These are phyloP conservation scores for Notoglanidium macrostoma DNA, from an alignment of 2,797 vertebrate genomes.

Conservation along the genomic window DNA sequence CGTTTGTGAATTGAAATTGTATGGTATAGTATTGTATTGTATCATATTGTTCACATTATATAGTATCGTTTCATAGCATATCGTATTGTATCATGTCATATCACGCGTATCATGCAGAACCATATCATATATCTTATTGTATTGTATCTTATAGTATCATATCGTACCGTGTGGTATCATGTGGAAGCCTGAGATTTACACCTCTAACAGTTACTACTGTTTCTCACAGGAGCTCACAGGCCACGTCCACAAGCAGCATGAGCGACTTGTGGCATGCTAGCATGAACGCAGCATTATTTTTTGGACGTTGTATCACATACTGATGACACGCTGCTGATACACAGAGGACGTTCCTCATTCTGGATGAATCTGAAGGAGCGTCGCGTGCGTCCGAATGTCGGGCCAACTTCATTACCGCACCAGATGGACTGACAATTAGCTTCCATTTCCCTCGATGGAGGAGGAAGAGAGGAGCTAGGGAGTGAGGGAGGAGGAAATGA, in stretches of 20 bases:
- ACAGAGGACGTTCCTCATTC: not conserved
- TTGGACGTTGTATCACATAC: not conserved
- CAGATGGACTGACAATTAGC: slow-evolving; percentile 80
- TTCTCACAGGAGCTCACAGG: not conserved
- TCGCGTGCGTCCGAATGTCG: not conserved
- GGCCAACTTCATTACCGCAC: slow-evolving; percentile 77
- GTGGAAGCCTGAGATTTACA: not conserved
- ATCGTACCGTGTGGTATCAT: not conserved
- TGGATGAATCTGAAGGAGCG: slow-evolving; percentile 6
- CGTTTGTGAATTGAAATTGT: not conserved
- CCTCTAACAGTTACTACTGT: not conserved
- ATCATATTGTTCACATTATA: not conserved
- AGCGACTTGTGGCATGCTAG: not conserved
- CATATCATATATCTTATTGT: too few species aligned
- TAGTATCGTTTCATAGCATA: not conserved
- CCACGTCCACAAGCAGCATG: not conserved
- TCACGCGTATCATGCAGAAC: too few species aligned
- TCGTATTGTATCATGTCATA: not conserved
- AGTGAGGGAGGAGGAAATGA: slow-evolving; percentile 60
- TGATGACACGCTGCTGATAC: not conserved
- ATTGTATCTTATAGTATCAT: not conserved
- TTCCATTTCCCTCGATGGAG: slow-evolving; percentile 77
- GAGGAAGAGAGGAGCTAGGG: slow-evolving; percentile 56
- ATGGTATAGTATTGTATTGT: not conserved
- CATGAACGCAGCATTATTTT: not conserved